Evolutionary conservation across 2,888 invertebrate species (phyloP).

Genomic region (Brachyopa scutellaris): DNA sequence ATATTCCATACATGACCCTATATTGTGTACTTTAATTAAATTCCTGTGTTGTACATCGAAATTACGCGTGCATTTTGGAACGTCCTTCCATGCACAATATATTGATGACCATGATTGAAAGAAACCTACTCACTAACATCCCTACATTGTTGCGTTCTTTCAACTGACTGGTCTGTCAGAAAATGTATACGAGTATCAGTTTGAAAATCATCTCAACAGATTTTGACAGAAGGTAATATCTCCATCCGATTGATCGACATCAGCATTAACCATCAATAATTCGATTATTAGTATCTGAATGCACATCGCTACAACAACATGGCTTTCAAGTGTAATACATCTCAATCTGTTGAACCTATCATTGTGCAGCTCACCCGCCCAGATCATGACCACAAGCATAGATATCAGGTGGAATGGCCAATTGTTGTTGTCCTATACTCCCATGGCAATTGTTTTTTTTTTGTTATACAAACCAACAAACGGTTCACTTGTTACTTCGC

Average conservation of each 20-base stretch:
- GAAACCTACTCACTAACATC: too few species aligned
- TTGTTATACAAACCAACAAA: slow-evolving; percentile 25
- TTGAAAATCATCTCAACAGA: slow-evolving; percentile 10
- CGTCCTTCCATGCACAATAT: too few species aligned
- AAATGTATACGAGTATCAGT: not conserved
- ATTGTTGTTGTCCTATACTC: slow-evolving; percentile 28
- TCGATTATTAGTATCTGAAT: slow-evolving; percentile 36
- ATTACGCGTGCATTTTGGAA: too few species aligned
- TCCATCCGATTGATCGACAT: slow-evolving; percentile 51
- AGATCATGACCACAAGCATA: slow-evolving; percentile 43
- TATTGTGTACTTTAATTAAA: too few species aligned
- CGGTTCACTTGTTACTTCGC: slow-evolving; percentile 24
- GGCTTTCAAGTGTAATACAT: slow-evolving; percentile 17
- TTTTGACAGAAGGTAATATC: slow-evolving; percentile 65
- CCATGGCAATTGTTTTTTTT: slow-evolving; percentile 17
- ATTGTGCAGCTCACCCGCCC: slow-evolving; percentile 12
- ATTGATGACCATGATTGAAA: too few species aligned
- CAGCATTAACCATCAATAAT: slow-evolving; percentile 40
- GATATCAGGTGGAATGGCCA: slow-evolving; percentile 61
- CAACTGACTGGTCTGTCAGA: slow-evolving; percentile 30
- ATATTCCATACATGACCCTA: too few species aligned
- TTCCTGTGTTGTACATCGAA: too few species aligned
- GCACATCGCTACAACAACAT: slow-evolving; percentile 22
- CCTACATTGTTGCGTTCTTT: slow-evolving; percentile 4
- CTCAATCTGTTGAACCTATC: slow-evolving; percentile 46